Percentiles rank a stretch among this genome's conserved stretches.
These are phyloP conservation scores for Campaea margaritaria DNA, from an alignment of 2,888 invertebrate species.

Conservation along the genomic window DNA sequence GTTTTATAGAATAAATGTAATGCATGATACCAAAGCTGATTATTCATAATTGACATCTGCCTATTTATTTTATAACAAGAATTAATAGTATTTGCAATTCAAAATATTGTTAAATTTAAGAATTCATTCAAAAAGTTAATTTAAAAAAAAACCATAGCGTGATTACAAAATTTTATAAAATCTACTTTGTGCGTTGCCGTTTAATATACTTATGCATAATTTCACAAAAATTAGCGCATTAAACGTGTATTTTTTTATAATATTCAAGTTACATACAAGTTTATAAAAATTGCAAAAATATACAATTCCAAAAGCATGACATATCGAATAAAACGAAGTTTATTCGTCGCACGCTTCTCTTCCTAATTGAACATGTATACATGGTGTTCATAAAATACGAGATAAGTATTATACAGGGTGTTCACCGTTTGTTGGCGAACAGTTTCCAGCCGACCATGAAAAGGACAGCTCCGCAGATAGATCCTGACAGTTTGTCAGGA, in stretches of 20 bases:
- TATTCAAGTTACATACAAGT: slow-evolving; percentile 29
- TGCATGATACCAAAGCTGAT: slow-evolving; percentile 74
- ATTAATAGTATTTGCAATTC: no score
- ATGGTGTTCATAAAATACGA: slow-evolving; percentile 23
- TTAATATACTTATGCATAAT: slow-evolving; percentile 45
- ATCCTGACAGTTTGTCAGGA: slow-evolving; percentile 82
- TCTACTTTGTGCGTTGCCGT: slow-evolving; percentile 46
- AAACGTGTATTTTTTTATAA: slow-evolving; percentile 32
- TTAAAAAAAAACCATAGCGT: background rate
- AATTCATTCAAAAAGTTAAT: no score
- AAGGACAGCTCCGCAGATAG: slow-evolving; percentile 86
- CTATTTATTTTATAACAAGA: slow-evolving; percentile 4
- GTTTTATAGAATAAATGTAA: slow-evolving; percentile 30
- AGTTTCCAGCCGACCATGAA: slow-evolving; percentile 87
- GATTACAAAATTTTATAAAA: slow-evolving; percentile 13
- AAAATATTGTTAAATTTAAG: no score
- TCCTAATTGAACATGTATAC: slow-evolving; percentile 17
- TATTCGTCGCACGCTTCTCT: slow-evolving; percentile 58
- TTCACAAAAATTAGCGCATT: slow-evolving; percentile 49
- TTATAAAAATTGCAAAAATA: slow-evolving; percentile 51
- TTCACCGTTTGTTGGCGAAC: slow-evolving; percentile 83
- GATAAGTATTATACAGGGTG: slow-evolving; percentile 21
- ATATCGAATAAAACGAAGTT: slow-evolving; percentile 56
- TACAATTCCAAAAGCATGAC: slow-evolving; percentile 51
- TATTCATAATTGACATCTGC: slow-evolving; percentile 52